Evolutionary conservation across 1,140 invertebrate genomes (phyloP).

Genomic region (Hyphantria cunea): DNA sequence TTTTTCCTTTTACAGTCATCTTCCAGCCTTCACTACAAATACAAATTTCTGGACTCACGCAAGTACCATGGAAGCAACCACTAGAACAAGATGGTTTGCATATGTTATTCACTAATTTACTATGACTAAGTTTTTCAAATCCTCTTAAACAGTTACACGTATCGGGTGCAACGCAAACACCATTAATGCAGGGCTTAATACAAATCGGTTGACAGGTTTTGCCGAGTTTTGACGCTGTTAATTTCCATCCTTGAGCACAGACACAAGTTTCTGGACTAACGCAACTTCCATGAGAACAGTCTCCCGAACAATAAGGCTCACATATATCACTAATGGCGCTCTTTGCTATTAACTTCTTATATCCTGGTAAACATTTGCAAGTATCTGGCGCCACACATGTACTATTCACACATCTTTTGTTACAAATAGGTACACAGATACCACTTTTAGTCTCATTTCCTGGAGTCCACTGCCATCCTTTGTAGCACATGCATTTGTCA

Average conservation of each 20-base stretch:
- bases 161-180: not conserved
- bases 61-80: conserved; percentile 6
- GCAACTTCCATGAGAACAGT: not conserved
- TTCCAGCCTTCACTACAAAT: conserved; percentile 3
- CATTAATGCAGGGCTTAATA: not conserved
- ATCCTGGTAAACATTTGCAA: conserved; percentile 39
- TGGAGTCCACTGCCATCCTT: conserved; percentile 1
- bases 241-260: not conserved
- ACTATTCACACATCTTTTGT: conserved; percentile 31
- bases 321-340: not conserved
- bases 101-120: not conserved
- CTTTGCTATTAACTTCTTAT: conserved; percentile 2
- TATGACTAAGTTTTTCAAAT: not conserved
- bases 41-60: conserved; percentile 30
- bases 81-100: conserved; percentile 11
- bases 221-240: not conserved
- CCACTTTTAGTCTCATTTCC: conserved; percentile 60
- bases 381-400: conserved; percentile 23
- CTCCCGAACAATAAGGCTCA: not conserved
- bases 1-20: not conserved
- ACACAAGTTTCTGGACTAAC: not conserved
- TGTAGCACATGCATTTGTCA: conserved; percentile 4
- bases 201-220: conserved; percentile 1
- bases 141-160: not conserved
- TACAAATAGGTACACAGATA: conserved; percentile 13